phyloP scores from a whole-genome alignment of 2,888 invertebrate genomes.

The Ceraclea dissimilis region DNA sequence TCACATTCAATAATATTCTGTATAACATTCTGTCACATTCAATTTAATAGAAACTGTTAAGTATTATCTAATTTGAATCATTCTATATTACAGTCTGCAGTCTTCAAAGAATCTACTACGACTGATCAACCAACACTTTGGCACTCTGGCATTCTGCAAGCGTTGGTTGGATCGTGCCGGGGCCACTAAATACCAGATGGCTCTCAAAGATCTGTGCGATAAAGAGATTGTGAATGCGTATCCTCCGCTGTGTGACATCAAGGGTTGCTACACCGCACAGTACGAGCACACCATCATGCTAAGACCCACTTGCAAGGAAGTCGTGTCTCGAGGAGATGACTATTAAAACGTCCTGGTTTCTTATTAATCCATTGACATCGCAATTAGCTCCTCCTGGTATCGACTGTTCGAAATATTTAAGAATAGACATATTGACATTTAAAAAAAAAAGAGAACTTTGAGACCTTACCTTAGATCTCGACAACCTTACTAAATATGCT shows the following conservation, averaged over 20 bases:
- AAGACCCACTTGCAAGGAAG: slow-evolving; percentile 96
- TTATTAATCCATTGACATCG: too few relatives aligned
- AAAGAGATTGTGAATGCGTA: slow-evolving; percentile 97
- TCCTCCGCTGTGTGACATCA: slow-evolving; percentile 94
- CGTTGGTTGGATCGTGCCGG: slow-evolving; percentile 97
- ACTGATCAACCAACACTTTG: slow-evolving; percentile 92
- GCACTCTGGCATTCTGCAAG: slow-evolving; percentile 97
- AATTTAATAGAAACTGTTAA: too few relatives aligned
- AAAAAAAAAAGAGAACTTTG: too few relatives aligned
- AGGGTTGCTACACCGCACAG: slow-evolving; percentile 98
- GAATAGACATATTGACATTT: too few relatives aligned
- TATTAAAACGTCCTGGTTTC: too few relatives aligned
- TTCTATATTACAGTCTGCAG: slow-evolving; percentile 55
- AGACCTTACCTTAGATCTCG: too few relatives aligned
- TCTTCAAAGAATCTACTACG: slow-evolving; percentile 89
- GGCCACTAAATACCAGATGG: slow-evolving; percentile 96
- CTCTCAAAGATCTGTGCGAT: slow-evolving; percentile 95
- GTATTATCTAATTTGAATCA: too few relatives aligned
- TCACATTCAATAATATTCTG: too few relatives aligned
- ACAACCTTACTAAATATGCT: too few relatives aligned
- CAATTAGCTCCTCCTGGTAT: too few relatives aligned
- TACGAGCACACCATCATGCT: slow-evolving; percentile 98
- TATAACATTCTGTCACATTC: too few relatives aligned
- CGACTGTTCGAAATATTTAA: background rate
- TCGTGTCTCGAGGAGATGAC: slow-evolving; percentile 93